phyloP scores from a whole-genome alignment of 1,140 invertebrate species.

The Probaryconus sp. region DNA sequence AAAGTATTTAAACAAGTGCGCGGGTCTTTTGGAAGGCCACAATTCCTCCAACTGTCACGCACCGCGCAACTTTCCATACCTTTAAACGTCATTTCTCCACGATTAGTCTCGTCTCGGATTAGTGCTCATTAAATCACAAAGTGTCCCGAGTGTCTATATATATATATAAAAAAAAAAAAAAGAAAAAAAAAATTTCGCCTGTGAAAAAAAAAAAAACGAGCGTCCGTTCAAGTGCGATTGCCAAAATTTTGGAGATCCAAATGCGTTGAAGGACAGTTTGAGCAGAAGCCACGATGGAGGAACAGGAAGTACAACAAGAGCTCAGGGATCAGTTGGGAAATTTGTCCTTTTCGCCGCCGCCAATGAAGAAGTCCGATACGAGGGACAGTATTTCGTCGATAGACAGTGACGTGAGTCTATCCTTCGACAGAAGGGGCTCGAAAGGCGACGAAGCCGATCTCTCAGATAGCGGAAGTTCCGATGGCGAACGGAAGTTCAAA shows the following conservation, averaged over 20 bases:
- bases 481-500: conserved; percentile 78
- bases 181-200: background rate
- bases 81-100: conserved; percentile 16
- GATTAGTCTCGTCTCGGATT: too few relatives aligned
- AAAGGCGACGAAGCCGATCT: conserved; percentile 81
- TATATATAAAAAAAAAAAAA: background rate
- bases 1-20: conserved; percentile 75
- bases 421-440: conserved; percentile 77
- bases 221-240: background rate
- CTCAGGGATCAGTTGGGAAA: conserved; percentile 70
- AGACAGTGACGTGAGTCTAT: conserved; percentile 82
- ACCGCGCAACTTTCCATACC: conserved; percentile 55
- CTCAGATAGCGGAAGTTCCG: conserved; percentile 83
- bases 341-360: conserved; percentile 70
- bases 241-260: conserved; percentile 8
- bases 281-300: conserved; percentile 62
- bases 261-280: conserved; percentile 10
- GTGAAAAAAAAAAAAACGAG: background rate
- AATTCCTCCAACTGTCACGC: conserved; percentile 68
- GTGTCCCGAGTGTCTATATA: background rate
- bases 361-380: conserved; percentile 80
- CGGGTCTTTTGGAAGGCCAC: conserved; percentile 70
- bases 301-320: conserved; percentile 67
- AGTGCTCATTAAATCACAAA: too few relatives aligned
- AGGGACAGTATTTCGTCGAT: conserved; percentile 82